Percentiles rank a stretch among this genome's conserved stretches.
Conservation (phyloP, 2,888 invertebrate species). For the Acanthosepion esculentum region DNA sequence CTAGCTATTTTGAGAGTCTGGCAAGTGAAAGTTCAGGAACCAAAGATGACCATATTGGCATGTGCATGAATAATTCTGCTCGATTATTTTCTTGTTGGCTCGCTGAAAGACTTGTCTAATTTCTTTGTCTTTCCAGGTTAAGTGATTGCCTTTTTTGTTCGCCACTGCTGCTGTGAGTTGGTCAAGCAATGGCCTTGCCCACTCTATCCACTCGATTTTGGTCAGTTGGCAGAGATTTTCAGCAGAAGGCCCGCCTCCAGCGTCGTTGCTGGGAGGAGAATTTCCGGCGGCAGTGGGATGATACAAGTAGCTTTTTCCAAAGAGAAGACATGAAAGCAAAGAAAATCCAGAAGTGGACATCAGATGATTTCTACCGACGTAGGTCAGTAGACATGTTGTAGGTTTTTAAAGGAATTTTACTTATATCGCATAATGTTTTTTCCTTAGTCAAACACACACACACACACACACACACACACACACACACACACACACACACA, state of each 20-base stretch:
- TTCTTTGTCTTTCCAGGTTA: not conserved
- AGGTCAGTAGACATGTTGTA: constrained; percentile 58
- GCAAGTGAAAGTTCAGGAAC: no score
- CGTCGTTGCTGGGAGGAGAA: constrained; percentile 69
- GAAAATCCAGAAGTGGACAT: constrained; percentile 72
- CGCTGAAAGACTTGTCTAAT: not conserved
- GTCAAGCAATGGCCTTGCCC: constrained; percentile 70
- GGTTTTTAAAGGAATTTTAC: no score
- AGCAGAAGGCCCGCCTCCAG: constrained; percentile 71
- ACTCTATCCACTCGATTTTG: constrained; percentile 66
- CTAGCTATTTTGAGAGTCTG: no score
- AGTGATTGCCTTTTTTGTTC: constrained; percentile 45
- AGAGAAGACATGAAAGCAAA: constrained; percentile 68
- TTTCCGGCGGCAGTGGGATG: constrained; percentile 69
- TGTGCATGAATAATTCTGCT: no score
- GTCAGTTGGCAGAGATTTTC: constrained; percentile 70
- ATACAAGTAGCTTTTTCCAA: constrained; percentile 69
- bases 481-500: no score
- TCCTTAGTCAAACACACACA: no score
- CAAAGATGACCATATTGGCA: no score
- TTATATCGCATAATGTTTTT: no score
- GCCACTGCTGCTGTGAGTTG: constrained; percentile 6
- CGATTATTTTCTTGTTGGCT: no score
- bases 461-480: no score
- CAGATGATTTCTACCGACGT: constrained; percentile 66